Base-by-base conservation (phyloP, 2,888 invertebrate species). In the Bellardia pandia region DNA sequence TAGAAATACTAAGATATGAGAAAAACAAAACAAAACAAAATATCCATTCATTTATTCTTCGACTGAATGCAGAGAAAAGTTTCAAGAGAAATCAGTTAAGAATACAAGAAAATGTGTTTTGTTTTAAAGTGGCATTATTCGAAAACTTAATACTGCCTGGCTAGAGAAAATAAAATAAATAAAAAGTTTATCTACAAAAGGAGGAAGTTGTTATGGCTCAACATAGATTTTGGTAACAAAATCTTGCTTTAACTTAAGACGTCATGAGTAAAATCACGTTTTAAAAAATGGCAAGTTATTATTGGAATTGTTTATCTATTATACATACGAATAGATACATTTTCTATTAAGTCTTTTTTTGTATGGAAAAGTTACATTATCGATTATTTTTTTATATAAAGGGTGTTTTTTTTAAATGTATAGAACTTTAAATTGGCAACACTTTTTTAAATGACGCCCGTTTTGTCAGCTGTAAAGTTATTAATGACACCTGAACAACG, bases 1-100 rank as follows among this genome's bases (percentile, higher is more conserved):
- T 58, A 60, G 66, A 79, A 85, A 60, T 42, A 23, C 51, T 51
- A 37, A 74, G 58, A 72, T 58, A 69, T 68, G 45, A 16, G 14
- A 66, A 16, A 48, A 64, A n/a, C 53, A 5, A 33, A 14, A 58
- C 23, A 60, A 60, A 60, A 30, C n/a, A 60, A 48, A 1, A 53
- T 13, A 9, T 53, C 2, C 4, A 45, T 45, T 56, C 40, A 40
- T 66, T 51, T n/a, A 56, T 42, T 56, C 23, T 40, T 30, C 23
- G 3, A 3, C 64, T 16, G 16, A 42, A 8, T 42, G 2, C 42
- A 64, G 16, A 58, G 16, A 64, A 64, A 64, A 64, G n/a, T 3
- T 5, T 37, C 9, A 16, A 40, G 14, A 64, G 37, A n/a, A 56
- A 56, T 56, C 14, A 42, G 14, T 40, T 40, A 45, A 23, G 23